Conservation (phyloP, 1,140 invertebrate genomes). For the Pectinophora gossypiella region DNA sequence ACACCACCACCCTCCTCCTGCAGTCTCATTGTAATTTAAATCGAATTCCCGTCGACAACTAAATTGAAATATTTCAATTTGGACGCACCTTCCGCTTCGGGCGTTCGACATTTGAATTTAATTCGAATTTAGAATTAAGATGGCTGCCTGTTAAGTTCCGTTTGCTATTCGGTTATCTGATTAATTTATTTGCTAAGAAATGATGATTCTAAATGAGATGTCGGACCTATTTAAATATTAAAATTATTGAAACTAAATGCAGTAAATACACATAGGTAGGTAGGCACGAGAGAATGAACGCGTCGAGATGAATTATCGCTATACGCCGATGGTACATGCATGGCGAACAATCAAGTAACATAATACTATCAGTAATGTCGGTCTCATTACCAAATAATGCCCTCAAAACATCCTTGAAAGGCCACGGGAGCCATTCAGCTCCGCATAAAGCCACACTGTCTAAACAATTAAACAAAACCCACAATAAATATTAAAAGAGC, state of each 20-base stretch:
- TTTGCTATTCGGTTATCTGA: not conserved
- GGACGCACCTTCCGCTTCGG: slow-evolving; percentile 44
- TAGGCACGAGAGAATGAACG: not conserved
- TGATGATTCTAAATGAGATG: not conserved
- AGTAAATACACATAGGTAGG: not conserved
- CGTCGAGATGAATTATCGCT: not conserved
- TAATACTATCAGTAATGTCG: slow-evolving; percentile 6
- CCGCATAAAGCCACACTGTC: slow-evolving; percentile 2
- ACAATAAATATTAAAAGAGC: slow-evolving; percentile 55
- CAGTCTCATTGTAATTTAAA: slow-evolving; percentile 64
- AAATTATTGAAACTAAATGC: not conserved
- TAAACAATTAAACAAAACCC: slow-evolving; percentile 39
- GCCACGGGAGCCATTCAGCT: not conserved
- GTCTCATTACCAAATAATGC: slow-evolving; percentile 14
- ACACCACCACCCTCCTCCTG: slow-evolving; percentile 18
- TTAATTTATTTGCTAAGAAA: not conserved
- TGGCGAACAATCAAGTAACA: not conserved
- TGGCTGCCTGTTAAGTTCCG: slow-evolving; percentile 3
- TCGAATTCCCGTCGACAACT: slow-evolving; percentile 58
- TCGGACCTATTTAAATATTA: not conserved
- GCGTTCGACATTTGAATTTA: slow-evolving; percentile 33
- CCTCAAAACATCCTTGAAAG: not conserved
- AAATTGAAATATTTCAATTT: slow-evolving; percentile 72
- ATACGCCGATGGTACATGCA: not conserved
- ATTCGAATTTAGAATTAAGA: slow-evolving; percentile 31